Evolutionary conservation across 2,888 invertebrate species (phyloP).

Genomic region (Dascillus cervinus): DNA sequence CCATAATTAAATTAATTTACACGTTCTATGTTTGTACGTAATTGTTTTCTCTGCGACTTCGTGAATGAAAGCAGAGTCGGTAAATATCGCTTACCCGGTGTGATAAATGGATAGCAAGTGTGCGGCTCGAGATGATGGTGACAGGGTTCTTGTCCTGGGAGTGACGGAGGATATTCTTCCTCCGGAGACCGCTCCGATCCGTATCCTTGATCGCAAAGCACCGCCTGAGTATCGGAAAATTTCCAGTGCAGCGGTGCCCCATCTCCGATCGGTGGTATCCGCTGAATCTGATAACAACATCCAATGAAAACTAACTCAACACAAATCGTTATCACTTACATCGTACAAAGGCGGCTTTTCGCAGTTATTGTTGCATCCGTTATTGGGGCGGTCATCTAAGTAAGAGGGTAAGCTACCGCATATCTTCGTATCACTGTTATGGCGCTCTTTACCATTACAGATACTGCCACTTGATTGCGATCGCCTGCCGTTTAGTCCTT

Average conservation of each 20-base stretch:
- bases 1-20: no score
- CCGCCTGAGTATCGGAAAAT: constrained; percentile 38
- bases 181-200: constrained; percentile 71
- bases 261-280: constrained; percentile 39
- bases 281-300: constrained; percentile 46
- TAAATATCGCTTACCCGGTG: constrained; percentile 56
- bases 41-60: no score
- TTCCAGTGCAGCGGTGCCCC: constrained; percentile 42
- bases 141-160: constrained; percentile 50
- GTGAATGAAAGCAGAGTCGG: no score
- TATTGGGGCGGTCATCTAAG: constrained; percentile 52
- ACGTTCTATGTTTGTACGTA: no score
- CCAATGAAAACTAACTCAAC: no score
- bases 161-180: constrained; percentile 64
- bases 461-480: constrained; percentile 70
- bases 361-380: constrained; percentile 34
- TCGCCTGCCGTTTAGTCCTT: constrained; percentile 62
- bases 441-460: constrained; percentile 47
- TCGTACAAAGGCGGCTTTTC: constrained; percentile 33
- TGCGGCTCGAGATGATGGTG: constrained; percentile 54
- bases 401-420: constrained; percentile 63
- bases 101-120: constrained; percentile 59
- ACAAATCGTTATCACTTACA: no score
- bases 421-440: constrained; percentile 33
- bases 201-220: constrained; percentile 62